A percentile compares a stretch with the other conserved stretches of the same genome.
phyloP scores from a whole-genome alignment of 2,888 invertebrate genomes.

The Zonitis immaculata region DNA sequence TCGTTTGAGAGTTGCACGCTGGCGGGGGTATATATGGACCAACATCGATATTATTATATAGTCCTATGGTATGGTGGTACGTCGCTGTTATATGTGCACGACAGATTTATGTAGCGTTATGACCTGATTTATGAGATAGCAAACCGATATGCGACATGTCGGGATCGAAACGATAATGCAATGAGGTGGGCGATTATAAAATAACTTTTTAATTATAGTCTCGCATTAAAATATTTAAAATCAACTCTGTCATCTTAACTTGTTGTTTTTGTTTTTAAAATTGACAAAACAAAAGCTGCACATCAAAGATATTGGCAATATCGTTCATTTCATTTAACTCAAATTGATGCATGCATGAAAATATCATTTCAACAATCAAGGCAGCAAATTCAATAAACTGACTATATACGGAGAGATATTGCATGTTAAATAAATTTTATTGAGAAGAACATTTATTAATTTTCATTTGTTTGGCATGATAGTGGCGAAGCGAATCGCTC shows the following conservation, averaged over 20 bases:
- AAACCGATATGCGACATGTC: conserved; percentile 34
- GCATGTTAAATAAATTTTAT: neutral
- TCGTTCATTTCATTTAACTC: conserved; percentile 1
- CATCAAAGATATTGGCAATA: neutral
- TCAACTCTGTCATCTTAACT: neutral
- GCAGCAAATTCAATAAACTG: neutral
- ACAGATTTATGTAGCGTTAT: conserved; percentile 46
- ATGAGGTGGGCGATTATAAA: neutral
- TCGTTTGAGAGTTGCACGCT: conserved; percentile 36
- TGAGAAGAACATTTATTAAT: too few relatives aligned
- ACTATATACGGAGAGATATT: neutral
- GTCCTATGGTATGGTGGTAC: conserved; percentile 31
- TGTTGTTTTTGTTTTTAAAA: too few relatives aligned
- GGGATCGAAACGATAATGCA: neutral
- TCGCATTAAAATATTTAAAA: neutral
- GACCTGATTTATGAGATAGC: conserved; percentile 43
- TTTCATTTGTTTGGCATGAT: too few relatives aligned
- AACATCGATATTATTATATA: too few relatives aligned
- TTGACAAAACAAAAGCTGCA: too few relatives aligned
- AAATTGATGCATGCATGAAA: conserved; percentile 4
- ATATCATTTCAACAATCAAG: conserved; percentile 2
- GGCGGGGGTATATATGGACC: conserved; percentile 32
- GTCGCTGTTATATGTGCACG: conserved; percentile 16
- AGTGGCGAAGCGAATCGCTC: too few relatives aligned
- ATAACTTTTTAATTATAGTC: neutral